Evolutionary conservation across 2,113 vertebrate genomes (phyloP).

Genomic region (Nothobranchius furzeri): DNA sequence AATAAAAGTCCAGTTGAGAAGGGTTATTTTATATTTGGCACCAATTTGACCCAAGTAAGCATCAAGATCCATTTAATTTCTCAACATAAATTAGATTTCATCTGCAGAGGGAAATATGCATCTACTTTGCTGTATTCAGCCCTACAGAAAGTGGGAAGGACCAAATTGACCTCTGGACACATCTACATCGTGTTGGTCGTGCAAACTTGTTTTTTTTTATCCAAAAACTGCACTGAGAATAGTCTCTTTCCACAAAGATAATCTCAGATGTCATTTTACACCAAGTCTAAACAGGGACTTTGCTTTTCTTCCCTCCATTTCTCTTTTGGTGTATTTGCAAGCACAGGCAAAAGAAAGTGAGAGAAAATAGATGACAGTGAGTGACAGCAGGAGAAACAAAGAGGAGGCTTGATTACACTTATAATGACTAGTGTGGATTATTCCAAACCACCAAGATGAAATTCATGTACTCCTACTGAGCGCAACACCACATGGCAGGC

Average conservation of each 20-base stretch:
- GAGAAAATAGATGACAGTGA: constrained; percentile 33
- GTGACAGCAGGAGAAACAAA: constrained; percentile 57
- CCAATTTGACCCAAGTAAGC: background rate
- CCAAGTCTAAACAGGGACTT: constrained; percentile 11
- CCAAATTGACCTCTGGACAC: background rate
- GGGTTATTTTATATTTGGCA: background rate
- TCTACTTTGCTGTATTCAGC: background rate
- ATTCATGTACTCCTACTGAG: constrained; percentile 62
- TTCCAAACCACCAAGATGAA: constrained; percentile 64
- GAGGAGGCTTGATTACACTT: constrained; percentile 58
- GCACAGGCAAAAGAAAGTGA: constrained; percentile 34
- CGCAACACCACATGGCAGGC: constrained; percentile 47
- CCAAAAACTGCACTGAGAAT: background rate
- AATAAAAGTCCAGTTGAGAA: background rate
- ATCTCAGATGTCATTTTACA: constrained; percentile 8
- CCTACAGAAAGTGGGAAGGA: background rate
- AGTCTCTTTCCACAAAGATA: background rate
- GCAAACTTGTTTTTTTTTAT: background rate
- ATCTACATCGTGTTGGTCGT: background rate
- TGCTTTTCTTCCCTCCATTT: constrained; percentile 11
- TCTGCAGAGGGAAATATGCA: background rate
- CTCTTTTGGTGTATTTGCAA: constrained; percentile 6
- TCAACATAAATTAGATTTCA: constrained; percentile 4
- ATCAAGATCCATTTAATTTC: constrained; percentile 5
- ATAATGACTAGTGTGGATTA: constrained; percentile 67